Evolutionary conservation across 92 coral and sea anemone species (phyloP).

Genomic region (Ricordea florida): DNA sequence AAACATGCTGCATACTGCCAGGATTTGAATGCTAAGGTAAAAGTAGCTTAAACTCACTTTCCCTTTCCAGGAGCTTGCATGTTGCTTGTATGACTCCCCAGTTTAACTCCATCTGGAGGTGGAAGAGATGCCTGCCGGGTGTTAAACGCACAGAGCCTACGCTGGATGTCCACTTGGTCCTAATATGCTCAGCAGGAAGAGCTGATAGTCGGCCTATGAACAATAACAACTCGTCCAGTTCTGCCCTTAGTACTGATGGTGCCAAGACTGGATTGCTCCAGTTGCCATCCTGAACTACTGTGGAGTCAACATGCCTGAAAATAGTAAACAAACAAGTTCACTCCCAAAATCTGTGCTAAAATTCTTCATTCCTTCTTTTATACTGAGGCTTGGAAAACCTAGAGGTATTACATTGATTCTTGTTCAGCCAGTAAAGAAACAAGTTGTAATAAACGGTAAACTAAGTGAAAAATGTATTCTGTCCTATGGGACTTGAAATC

Average conservation of each 20-base stretch:
- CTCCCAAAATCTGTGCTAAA: too few relatives aligned
- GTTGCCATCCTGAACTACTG: not conserved
- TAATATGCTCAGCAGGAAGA: slow-evolving; percentile 59
- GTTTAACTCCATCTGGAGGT: slow-evolving; percentile 83
- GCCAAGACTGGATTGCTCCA: slow-evolving; percentile 30
- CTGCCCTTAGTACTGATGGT: slow-evolving; percentile 59
- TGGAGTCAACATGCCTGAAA: slow-evolving; percentile 24
- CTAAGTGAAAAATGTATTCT: too few relatives aligned
- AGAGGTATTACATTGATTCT: too few relatives aligned
- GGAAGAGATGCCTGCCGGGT: slow-evolving; percentile 77
- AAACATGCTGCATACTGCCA: too few relatives aligned
- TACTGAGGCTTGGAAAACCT: too few relatives aligned
- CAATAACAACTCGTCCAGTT: slow-evolving; percentile 64
- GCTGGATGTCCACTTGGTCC: slow-evolving; percentile 43
- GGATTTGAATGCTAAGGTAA: too few relatives aligned
- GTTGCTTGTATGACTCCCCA: slow-evolving; percentile 80
- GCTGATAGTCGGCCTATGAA: slow-evolving; percentile 79
- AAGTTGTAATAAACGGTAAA: too few relatives aligned
- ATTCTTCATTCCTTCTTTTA: too few relatives aligned
- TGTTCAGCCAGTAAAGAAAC: too few relatives aligned
- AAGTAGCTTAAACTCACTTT: slow-evolving; percentile 51
- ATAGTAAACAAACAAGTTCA: too few relatives aligned
- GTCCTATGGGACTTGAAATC: too few relatives aligned
- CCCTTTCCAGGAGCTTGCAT: slow-evolving; percentile 54
- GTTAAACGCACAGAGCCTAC: slow-evolving; percentile 52